Percentiles rank a stretch among this genome's conserved stretches.
These are phyloP conservation scores for Hippopotamyrus pictus DNA, from an alignment of 2,797 vertebrate species.

Conservation along the genomic window DNA sequence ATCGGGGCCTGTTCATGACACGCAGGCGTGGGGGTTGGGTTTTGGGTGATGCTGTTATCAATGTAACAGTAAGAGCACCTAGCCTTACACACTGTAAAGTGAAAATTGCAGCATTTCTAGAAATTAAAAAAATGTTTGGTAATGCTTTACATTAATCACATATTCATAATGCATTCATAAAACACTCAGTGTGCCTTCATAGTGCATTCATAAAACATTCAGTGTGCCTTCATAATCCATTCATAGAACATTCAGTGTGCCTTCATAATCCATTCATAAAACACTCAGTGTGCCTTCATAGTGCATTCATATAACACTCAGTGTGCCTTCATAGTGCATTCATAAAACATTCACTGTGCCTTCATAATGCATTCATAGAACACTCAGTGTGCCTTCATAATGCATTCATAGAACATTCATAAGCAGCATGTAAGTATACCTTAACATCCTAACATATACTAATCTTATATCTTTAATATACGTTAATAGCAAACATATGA, in stretches of 20 bases:
- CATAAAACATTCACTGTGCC: too few relatives aligned
- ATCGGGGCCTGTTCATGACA: not conserved
- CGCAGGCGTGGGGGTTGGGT: not conserved
- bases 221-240: too few relatives aligned
- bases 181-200: not conserved
- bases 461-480: not conserved
- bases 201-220: too few relatives aligned
- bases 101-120: not conserved
- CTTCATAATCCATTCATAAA: too few relatives aligned
- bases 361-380: too few relatives aligned
- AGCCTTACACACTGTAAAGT: not conserved
- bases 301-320: too few relatives aligned
- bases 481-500: not conserved
- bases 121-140: not conserved
- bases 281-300: too few relatives aligned
- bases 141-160: not conserved
- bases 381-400: too few relatives aligned
- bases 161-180: not conserved
- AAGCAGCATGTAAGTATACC: not conserved
- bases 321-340: too few relatives aligned
- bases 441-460: not conserved
- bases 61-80: not conserved
- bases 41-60: not conserved
- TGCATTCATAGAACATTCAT: too few relatives aligned
- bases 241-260: too few relatives aligned